Evolutionary conservation across 2,888 invertebrate genomes (phyloP), one percentile per base, ranked within the genome.

Genomic region (Eurytoma californica): DNA sequence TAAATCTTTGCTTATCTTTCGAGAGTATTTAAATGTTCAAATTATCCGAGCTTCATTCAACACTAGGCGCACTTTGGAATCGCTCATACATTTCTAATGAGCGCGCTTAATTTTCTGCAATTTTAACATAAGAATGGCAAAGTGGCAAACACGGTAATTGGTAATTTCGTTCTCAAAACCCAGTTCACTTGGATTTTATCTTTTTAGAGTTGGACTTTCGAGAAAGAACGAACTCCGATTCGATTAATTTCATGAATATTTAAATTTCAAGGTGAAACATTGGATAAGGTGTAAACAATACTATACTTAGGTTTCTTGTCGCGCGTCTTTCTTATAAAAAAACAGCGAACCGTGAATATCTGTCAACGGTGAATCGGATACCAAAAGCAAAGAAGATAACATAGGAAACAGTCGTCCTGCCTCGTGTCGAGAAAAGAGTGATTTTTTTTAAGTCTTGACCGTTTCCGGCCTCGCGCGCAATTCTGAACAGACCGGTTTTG

Each of bases 391-490:
- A 70, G 39, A 7, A 66, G 61, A 70, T 74, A 79, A 74, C 66
- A 7, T 20, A 73, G 57, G 60, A 67, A 63, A 70, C 65, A 39
- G 30, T 30, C 69, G 49, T 3, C 55, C 13, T 65, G 72, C 67
- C 70, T 51, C 65, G 53, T 53, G 30, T 13, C 14, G 49, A 49
- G 39, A 47, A 72, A 67, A 58, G 13, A 75, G 79, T 73, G 72
- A 14, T 69, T 61, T 65, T 63, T 75, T 30, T 58, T 63, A 68
- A 63, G 58, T 49, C 53, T n/a, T 68, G 24, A 20, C 30, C 20
- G 49, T 63, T 80, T 76, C 79, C 74, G 74, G 78, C 30, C 20
- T 72, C 55, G 13, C 49, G 18, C 47, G 16, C 68, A 68, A 72
- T 78, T 67, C 39, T 18, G 13, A 68, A 30, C 55, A 14, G 55